phyloP scores from a whole-genome alignment of 2,797 vertebrate species.

The Smutsia gigantea region DNA sequence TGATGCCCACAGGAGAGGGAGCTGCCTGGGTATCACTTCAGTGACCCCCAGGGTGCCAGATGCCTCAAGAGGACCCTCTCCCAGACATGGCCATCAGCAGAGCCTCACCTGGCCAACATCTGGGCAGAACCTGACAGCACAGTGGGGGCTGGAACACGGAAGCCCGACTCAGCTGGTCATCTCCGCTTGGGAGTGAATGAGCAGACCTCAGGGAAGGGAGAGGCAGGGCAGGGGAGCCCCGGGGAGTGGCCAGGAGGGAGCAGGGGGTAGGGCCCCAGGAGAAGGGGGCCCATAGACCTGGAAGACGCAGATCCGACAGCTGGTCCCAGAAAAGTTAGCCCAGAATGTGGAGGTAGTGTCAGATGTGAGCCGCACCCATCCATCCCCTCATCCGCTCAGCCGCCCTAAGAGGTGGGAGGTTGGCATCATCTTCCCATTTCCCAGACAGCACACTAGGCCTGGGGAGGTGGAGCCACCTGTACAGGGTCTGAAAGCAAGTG shows the following conservation, averaged over 20 bases:
- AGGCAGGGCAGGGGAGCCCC: not conserved
- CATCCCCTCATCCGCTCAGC: not conserved
- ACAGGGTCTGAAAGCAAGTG: accelerated
- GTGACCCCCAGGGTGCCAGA: not conserved
- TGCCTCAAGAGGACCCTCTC: not conserved
- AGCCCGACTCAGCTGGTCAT: accelerated
- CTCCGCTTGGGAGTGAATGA: too few species aligned
- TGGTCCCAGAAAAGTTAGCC: not conserved
- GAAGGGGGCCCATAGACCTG: too few species aligned
- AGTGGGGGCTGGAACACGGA: too few species aligned
- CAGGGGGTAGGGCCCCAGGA: too few species aligned
- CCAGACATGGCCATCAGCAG: accelerated
- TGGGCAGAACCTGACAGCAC: accelerated
- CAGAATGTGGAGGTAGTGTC: accelerated
- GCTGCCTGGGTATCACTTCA: accelerated
- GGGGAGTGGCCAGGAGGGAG: too few species aligned
- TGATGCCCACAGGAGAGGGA: not conserved
- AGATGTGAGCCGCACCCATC: accelerated
- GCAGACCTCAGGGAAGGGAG: not conserved
- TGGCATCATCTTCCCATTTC: not conserved
- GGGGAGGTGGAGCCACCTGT: not conserved
- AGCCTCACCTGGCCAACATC: accelerated
- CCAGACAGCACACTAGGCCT: not conserved
- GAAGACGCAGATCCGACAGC: too few species aligned
- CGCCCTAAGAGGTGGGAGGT: accelerated